Evolutionary conservation across 1,140 invertebrate genomes (phyloP), one percentile per base, ranked within the genome.

Genomic region (Macrotrachela quadricornifera): DNA sequence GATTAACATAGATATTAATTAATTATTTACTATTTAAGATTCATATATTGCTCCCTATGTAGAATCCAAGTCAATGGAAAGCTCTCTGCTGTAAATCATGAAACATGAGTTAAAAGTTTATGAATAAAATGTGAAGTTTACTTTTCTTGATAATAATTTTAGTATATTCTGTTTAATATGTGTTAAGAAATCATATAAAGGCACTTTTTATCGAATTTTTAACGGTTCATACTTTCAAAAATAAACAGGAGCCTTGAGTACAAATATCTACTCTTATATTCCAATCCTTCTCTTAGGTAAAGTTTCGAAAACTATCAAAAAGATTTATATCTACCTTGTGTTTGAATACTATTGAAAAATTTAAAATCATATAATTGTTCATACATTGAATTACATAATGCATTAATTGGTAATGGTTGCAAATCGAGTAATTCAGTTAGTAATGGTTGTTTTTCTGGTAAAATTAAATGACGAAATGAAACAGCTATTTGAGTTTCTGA

Each of bases 261-360:
- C 21, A 14, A 11, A 17, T 12, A 15, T 21, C 13, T 39, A 11
- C 41, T 6, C 12, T 49, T 8, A 57, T 21, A 2, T 47, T 18
- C 2, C n/a, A n/a, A 49, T 11, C 10, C 11, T 11, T n/a, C 11
- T 50, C 36, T n/a, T n/a, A n/a, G n/a, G 11, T 50, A 43, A 44
- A 44, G 38, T 44, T 14, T 11, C 10, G 47, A 53, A 6, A 36
- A 54, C 21, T 16, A 55, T 43, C 41, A 21, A 18, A 50, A 44
- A 46, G 74, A 71, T 70, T 30, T 30, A 30, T 30, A 4, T 30
- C 8, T 30, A 30, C 21, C 21, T 66, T 99, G 94, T 0, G 94
- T 99, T 67, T 99, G 94, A 57, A 99, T 95, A 0, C 92, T 87
- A 73, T 99, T 99, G 67, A 99, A 96, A 65, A 91, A 85, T 13